These are phyloP conservation scores for Lethocerus indicus DNA, from an alignment of 1,140 invertebrate genomes.

Conservation along the genomic window DNA sequence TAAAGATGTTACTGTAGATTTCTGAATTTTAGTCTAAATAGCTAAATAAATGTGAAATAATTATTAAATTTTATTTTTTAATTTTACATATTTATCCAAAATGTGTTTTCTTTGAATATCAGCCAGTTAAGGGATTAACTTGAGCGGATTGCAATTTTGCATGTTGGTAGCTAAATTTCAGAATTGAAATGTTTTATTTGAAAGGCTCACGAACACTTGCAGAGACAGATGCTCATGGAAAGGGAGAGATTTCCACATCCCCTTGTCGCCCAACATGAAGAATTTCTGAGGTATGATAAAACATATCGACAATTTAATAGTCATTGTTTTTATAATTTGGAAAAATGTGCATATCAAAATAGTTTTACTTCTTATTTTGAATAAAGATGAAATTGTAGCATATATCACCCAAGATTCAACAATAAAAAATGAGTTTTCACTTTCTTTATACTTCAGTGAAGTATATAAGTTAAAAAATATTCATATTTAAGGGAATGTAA, in stretches of 20 bases:
- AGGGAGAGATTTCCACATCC: constrained; percentile 53
- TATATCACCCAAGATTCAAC: not conserved
- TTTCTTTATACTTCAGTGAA: not conserved
- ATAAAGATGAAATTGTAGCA: not conserved
- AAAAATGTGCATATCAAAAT: not conserved
- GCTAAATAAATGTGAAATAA: too few relatives aligned
- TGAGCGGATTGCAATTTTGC: too few relatives aligned
- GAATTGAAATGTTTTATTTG: too few relatives aligned
- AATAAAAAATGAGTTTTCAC: not conserved
- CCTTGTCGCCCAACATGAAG: constrained; percentile 55
- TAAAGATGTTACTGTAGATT: too few relatives aligned
- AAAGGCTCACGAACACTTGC: constrained; percentile 74
- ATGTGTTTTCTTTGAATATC: too few relatives aligned
- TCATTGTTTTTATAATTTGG: not conserved
- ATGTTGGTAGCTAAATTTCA: too few relatives aligned
- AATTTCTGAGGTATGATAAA: constrained; percentile 48
- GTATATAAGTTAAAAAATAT: not conserved
- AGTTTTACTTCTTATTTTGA: not conserved
- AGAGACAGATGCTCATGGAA: constrained; percentile 69
- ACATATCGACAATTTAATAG: not conserved
- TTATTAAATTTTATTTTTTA: too few relatives aligned
- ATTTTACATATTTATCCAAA: too few relatives aligned
- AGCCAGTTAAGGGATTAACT: too few relatives aligned
- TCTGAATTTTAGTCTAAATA: too few relatives aligned
- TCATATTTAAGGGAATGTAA: too few relatives aligned